These are phyloP conservation scores for Leptinotarsa haldemani DNA, from an alignment of 2,888 invertebrate species.

Conservation along the genomic window DNA sequence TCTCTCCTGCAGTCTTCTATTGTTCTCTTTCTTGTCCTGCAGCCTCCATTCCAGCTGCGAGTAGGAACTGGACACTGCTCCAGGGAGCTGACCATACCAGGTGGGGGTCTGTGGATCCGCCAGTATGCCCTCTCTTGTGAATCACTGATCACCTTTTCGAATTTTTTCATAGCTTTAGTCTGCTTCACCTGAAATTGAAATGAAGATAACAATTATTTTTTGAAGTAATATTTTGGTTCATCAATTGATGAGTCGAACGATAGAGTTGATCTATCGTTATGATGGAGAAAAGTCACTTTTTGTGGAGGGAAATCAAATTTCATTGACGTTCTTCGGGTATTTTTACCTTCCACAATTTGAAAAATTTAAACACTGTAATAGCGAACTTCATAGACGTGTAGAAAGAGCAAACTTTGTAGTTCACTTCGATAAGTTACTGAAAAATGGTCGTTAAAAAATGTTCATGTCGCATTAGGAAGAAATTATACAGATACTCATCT, in stretches of 20 bases:
- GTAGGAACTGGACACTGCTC: slow-evolving; percentile 89
- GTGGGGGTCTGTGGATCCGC: slow-evolving; percentile 94
- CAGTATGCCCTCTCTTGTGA: slow-evolving; percentile 98
- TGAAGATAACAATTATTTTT: background rate
- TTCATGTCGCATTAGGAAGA: too few relatives aligned
- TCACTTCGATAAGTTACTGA: too few relatives aligned
- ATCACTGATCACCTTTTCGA: slow-evolving; percentile 95
- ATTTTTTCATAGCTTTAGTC: slow-evolving; percentile 94
- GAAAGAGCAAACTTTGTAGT: too few relatives aligned
- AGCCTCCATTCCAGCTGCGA: slow-evolving; percentile 75
- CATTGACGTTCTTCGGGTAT: too few relatives aligned
- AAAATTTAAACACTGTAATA: too few relatives aligned
- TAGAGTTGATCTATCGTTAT: too few relatives aligned
- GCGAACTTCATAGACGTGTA: too few relatives aligned
- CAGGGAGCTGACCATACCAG: slow-evolving; percentile 85
- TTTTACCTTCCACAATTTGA: too few relatives aligned
- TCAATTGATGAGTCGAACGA: background rate
- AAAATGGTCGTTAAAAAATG: too few relatives aligned
- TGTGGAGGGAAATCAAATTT: background rate
- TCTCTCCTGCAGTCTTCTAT: slow-evolving; percentile 83
- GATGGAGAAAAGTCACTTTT: background rate
- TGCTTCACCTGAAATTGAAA: slow-evolving; percentile 75
- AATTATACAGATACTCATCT: too few relatives aligned
- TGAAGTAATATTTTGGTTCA: background rate
- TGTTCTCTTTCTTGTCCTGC: slow-evolving; percentile 77